A percentile compares a stretch with the other conserved stretches of the same genome.
phyloP scores from a whole-genome alignment of 2,797 vertebrate genomes.

The Cyprinella venusta region DNA sequence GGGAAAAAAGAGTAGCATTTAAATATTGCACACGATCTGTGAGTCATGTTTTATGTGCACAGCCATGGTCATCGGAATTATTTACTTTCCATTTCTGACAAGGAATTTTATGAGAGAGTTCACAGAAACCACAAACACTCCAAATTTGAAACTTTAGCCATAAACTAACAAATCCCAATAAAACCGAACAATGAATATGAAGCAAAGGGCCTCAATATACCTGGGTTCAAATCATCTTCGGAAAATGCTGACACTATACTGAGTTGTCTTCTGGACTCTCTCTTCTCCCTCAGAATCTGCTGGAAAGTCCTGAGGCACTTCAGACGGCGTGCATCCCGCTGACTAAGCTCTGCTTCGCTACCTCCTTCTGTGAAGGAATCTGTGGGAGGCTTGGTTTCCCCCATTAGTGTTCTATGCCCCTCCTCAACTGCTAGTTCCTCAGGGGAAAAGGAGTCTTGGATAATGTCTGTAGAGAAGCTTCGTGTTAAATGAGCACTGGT shows the following conservation, averaged over 20 bases:
- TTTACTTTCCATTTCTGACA: background rate
- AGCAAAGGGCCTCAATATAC: constrained; percentile 61
- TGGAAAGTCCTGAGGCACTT: constrained; percentile 92
- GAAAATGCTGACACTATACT: constrained; percentile 83
- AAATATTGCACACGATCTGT: background rate
- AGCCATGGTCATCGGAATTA: background rate
- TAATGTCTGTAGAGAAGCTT: constrained; percentile 69
- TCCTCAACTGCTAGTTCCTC: constrained; percentile 58
- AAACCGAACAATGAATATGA: background rate
- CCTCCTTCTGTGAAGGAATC: constrained; percentile 31
- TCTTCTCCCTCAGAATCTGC: constrained; percentile 90
- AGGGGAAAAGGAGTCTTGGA: constrained; percentile 56
- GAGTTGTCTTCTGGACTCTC: constrained; percentile 86
- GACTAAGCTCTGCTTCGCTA: constrained; percentile 62
- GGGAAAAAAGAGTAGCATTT: background rate
- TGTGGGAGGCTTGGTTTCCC: constrained; percentile 25
- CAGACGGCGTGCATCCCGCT: constrained; percentile 85
- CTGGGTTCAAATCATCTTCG: constrained; percentile 78
- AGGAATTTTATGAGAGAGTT: background rate
- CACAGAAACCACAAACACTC: background rate
- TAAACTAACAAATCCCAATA: background rate
- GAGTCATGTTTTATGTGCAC: background rate
- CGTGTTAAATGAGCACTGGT: constrained; percentile 64
- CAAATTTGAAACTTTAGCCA: background rate
- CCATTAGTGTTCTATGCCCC: constrained; percentile 25